phyloP scores from a whole-genome alignment of 2,888 invertebrate genomes.

The Drosophila mulleri region DNA sequence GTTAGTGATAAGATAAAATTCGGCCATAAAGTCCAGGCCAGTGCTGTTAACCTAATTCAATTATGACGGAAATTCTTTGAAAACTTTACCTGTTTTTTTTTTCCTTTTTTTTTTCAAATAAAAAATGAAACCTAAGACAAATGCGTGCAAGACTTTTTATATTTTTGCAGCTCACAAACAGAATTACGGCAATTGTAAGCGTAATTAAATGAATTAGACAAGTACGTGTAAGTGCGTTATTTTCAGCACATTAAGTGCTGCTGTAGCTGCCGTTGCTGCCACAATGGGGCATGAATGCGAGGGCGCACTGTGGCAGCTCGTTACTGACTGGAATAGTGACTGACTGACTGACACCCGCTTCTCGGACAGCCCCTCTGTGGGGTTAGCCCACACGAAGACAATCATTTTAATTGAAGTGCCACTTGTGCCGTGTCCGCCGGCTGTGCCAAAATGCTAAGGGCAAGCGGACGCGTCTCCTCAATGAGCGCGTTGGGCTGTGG shows the following conservation, averaged over 20 bases:
- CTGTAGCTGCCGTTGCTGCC: slow-evolving; percentile 46
- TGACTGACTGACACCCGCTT: slow-evolving; percentile 5
- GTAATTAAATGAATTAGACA: slow-evolving; percentile 79
- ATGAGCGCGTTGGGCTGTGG: slow-evolving; percentile 5
- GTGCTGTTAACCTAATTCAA: slow-evolving; percentile 5
- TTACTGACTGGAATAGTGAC: slow-evolving; percentile 37
- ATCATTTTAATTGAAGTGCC: slow-evolving; percentile 80
- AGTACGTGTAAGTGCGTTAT: slow-evolving; percentile 76
- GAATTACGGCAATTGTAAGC: slow-evolving; percentile 56
- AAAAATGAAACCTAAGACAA: slow-evolving; percentile 10
- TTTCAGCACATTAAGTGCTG: slow-evolving; percentile 72
- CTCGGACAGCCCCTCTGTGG: slow-evolving; percentile 7
- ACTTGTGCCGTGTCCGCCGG: slow-evolving; percentile 56
- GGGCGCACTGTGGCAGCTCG: slow-evolving; percentile 29
- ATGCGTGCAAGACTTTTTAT: slow-evolving; percentile 2
- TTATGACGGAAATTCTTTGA: neutral
- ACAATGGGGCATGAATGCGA: slow-evolving; percentile 28
- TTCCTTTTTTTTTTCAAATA: neutral
- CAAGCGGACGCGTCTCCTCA: slow-evolving; percentile 38
- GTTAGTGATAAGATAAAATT: slow-evolving; percentile 33
- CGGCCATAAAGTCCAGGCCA: neutral
- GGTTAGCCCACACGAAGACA: slow-evolving; percentile 68
- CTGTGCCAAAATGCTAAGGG: slow-evolving; percentile 22
- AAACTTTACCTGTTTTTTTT: slow-evolving; percentile 1
- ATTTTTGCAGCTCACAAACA: slow-evolving; percentile 7